These are phyloP conservation scores for Trissoscelio sp. DNA, from an alignment of 2,888 invertebrate genomes.

Conservation along the genomic window DNA sequence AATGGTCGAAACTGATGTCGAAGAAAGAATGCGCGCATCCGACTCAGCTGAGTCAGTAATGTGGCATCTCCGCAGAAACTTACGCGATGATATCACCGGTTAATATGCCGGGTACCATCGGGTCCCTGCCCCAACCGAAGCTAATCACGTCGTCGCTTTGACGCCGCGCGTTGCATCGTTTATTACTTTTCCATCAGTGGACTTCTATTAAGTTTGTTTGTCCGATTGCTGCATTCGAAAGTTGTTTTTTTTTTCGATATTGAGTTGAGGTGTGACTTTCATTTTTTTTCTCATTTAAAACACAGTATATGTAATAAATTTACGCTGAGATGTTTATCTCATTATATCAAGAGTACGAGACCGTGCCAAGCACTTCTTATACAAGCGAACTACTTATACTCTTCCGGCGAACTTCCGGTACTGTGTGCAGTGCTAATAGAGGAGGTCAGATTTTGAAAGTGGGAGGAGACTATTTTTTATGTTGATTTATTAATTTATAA, in stretches of 20 bases:
- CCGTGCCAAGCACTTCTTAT: slow-evolving; percentile 73
- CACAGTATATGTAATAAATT: too few relatives aligned
- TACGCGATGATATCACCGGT: slow-evolving; percentile 82
- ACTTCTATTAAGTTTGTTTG: slow-evolving; percentile 3
- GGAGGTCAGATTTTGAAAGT: slow-evolving; percentile 24
- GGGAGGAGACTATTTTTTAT: too few relatives aligned
- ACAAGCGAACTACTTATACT: slow-evolving; percentile 78
- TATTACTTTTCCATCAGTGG: slow-evolving; percentile 73
- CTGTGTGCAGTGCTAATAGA: not conserved
- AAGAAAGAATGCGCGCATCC: slow-evolving; percentile 56
- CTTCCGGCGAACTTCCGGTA: slow-evolving; percentile 72
- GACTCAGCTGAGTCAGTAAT: slow-evolving; percentile 78
- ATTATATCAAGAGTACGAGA: slow-evolving; percentile 79
- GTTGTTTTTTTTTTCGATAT: not conserved
- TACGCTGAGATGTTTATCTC: slow-evolving; percentile 80
- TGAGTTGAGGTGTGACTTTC: too few relatives aligned
- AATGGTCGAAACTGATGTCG: not conserved
- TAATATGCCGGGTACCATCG: slow-evolving; percentile 79
- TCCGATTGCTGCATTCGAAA: not conserved
- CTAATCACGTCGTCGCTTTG: slow-evolving; percentile 25
- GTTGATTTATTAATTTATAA: too few relatives aligned
- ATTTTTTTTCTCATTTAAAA: too few relatives aligned
- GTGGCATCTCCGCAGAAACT: slow-evolving; percentile 81
- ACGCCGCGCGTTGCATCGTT: slow-evolving; percentile 22
- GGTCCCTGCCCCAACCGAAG: slow-evolving; percentile 64